phyloP scores from a whole-genome alignment of 1,140 invertebrate genomes.

The Ooceraea biroi region DNA sequence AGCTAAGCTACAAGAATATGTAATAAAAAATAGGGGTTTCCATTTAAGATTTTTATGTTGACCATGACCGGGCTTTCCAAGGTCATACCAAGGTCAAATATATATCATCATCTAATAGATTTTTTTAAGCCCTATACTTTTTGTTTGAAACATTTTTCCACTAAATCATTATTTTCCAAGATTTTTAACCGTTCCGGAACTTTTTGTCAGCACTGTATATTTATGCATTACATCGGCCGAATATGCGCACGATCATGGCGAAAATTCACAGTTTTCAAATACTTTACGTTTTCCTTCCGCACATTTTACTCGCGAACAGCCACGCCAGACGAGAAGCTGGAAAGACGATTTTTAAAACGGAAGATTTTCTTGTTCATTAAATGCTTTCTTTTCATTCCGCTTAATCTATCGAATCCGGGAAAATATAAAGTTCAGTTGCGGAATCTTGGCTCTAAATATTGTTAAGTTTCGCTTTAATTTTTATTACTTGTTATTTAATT shows the following conservation, averaged over 20 bases:
- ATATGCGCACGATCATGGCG: constrained; percentile 12
- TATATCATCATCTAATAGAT: too few species aligned
- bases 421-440: background rate
- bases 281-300: background rate
- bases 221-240: background rate
- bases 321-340: background rate
- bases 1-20: too few species aligned
- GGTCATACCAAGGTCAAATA: too few species aligned
- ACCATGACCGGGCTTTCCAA: too few species aligned
- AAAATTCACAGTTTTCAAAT: constrained; percentile 22
- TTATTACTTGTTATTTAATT: background rate
- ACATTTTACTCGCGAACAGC: background rate
- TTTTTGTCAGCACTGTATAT: too few species aligned
- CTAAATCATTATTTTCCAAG: too few species aligned
- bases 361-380: constrained; percentile 1
- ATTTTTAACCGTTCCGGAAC: too few species aligned
- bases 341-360: background rate
- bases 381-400: constrained; percentile 1
- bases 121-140: too few species aligned
- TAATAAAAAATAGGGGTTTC: too few species aligned
- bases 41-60: too few species aligned
- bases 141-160: too few species aligned
- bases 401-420: background rate
- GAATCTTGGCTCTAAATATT: background rate
- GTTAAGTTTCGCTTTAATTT: constrained; percentile 12